Evolutionary conservation across 2,888 invertebrate genomes (phyloP).

Genomic region (Cancer borealis): DNA sequence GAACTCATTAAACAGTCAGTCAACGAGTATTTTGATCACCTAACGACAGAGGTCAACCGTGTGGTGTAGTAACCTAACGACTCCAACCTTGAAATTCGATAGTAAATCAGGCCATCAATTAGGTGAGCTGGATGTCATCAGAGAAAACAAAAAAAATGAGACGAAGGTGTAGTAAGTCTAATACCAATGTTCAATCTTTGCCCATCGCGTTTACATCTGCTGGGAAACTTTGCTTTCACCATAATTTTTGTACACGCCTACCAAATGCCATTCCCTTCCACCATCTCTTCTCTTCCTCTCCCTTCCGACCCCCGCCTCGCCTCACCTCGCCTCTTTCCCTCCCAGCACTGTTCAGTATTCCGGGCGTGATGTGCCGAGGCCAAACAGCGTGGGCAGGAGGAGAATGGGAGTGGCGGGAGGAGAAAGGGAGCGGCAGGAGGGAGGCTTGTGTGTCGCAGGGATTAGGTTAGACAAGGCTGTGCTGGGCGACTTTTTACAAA

Average conservation of each 20-base stretch:
- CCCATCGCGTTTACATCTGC: no score
- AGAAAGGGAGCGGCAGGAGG: conserved; percentile 31
- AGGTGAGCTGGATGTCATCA: neutral
- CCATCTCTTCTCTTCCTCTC: conserved; percentile 2
- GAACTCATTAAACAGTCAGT: neutral
- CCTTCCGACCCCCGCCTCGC: neutral
- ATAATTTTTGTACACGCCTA: no score
- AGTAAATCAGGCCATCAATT: neutral
- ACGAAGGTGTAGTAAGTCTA: no score
- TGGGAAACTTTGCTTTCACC: no score
- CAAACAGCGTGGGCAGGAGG: conserved; percentile 20
- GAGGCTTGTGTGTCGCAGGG: conserved; percentile 6
- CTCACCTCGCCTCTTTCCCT: neutral
- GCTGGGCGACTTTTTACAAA: neutral
- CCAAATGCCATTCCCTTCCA: neutral
- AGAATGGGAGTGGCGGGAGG: conserved; percentile 29
- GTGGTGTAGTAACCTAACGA: neutral
- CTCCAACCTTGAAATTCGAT: neutral
- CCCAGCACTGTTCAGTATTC: conserved; percentile 7
- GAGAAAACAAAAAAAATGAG: neutral
- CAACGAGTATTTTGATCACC: neutral
- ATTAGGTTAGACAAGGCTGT: conserved; percentile 5
- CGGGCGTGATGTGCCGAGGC: conserved; percentile 3
- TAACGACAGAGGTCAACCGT: neutral
- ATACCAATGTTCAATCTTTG: no score